Conservation (phyloP, 2,113 vertebrate species). For the Sinocyclocheilus grahami region DNA sequence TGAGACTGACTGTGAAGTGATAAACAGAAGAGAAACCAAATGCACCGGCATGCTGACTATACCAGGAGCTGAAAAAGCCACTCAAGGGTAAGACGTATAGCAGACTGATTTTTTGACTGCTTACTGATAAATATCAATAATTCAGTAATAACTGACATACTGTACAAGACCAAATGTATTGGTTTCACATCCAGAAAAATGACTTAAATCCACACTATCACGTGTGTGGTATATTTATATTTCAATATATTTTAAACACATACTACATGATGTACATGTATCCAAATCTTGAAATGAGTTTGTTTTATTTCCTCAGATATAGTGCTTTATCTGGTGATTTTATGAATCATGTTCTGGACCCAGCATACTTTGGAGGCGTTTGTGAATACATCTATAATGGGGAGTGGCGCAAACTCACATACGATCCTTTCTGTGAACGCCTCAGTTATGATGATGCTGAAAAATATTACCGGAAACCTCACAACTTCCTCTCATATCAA, state of each 20-base stretch:
- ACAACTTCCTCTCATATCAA: conserved; percentile 87
- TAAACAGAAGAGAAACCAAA: conserved; percentile 62
- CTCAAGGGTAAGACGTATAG: conserved; percentile 77
- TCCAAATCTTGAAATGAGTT: neutral
- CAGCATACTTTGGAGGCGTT: conserved; percentile 80
- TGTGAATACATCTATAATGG: conserved; percentile 92
- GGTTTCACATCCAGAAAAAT: neutral
- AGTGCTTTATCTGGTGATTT: conserved; percentile 79
- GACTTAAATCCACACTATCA: neutral
- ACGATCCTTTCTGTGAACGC: conserved; percentile 83
- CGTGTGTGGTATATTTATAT: neutral
- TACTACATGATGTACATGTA: neutral
- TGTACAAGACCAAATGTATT: neutral
- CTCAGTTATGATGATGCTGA: conserved; percentile 85
- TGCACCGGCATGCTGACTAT: conserved; percentile 78
- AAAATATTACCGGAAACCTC: conserved; percentile 90
- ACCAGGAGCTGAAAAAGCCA: conserved; percentile 79
- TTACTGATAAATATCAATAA: neutral
- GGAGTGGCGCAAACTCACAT: conserved; percentile 87
- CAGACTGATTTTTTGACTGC: neutral
- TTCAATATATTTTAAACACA: neutral
- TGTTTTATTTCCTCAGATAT: conserved; percentile 71
- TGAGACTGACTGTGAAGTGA: conserved; percentile 77
- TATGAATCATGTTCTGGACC: conserved; percentile 76
- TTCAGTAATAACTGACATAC: neutral